Evolutionary conservation across 2,888 invertebrate species (phyloP).

Genomic region (Teleogryllus oceanicus): DNA sequence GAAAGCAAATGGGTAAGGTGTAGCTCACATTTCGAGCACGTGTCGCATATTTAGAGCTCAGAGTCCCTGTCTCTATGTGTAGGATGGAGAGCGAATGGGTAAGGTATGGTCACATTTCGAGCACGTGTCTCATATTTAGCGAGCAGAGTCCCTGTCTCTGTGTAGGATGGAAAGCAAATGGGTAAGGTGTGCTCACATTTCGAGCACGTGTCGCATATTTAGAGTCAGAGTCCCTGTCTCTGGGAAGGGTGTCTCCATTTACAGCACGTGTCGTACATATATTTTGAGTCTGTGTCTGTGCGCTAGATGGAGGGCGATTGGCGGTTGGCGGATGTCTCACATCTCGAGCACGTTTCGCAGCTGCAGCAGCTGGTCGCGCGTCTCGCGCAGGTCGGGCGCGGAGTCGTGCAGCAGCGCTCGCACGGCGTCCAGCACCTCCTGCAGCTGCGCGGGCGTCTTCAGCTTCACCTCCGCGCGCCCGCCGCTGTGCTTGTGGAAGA

Average conservation of each 20-base stretch:
- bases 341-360: conserved; percentile 98
- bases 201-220: too few species aligned
- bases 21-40: too few species aligned
- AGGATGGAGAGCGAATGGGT: too few species aligned
- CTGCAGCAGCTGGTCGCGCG: conserved; percentile 94
- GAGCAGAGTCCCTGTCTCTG: too few species aligned
- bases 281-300: too few species aligned
- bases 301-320: too few species aligned
- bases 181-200: too few species aligned
- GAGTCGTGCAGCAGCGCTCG: conserved; percentile 80
- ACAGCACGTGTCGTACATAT: conserved; percentile 97
- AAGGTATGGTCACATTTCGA: conserved; percentile 84
- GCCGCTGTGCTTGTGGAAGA: conserved; percentile 96
- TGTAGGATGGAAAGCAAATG: too few species aligned
- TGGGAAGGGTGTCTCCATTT: conserved; percentile 72
- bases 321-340: conserved; percentile 62
- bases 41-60: too few species aligned
- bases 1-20: too few species aligned
- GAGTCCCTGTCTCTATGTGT: too few species aligned
- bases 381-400: conserved; percentile 92
- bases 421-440: conserved; percentile 96
- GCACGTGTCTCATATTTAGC: conserved; percentile 94
- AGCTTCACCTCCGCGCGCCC: conserved; percentile 94
- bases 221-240: too few species aligned
- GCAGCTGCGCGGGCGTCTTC: conserved; percentile 93